A percentile compares a stretch with the other conserved stretches of the same genome.
Evolutionary conservation across 2,797 vertebrate species (phyloP).

Genomic region (Pangasius macronema): DNA sequence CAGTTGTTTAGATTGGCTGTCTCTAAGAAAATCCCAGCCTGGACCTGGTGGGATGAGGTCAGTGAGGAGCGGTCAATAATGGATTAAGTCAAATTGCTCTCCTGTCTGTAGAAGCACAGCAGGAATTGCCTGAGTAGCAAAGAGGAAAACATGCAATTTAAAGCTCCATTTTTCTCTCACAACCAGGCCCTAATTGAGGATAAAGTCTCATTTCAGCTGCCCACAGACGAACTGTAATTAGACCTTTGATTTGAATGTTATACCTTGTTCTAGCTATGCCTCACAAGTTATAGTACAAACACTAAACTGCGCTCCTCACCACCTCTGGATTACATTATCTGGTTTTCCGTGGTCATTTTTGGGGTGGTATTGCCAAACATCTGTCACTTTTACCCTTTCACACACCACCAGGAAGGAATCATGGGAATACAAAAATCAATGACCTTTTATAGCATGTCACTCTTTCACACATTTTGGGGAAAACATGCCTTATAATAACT

Average conservation of each 20-base stretch:
- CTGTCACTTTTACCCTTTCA: conserved; percentile 70
- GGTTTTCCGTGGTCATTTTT: conserved; percentile 63
- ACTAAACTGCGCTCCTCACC: background rate
- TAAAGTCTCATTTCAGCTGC: conserved; percentile 53
- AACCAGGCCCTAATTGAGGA: conserved; percentile 47
- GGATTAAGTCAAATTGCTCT: conserved; percentile 77
- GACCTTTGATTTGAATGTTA: conserved; percentile 57
- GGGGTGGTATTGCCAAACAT: conserved; percentile 70
- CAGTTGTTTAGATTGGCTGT: conserved; percentile 79
- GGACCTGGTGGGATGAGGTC: conserved; percentile 74
- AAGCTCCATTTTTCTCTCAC: conserved; percentile 41
- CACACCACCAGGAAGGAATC: conserved; percentile 66
- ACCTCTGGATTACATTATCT: conserved; percentile 74
- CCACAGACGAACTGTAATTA: conserved; percentile 54
- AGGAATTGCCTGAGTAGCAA: conserved; percentile 45
- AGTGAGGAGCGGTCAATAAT: conserved; percentile 75
- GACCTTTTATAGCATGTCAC: conserved; percentile 61
- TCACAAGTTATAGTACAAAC: conserved; percentile 15
- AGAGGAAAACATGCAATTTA: conserved; percentile 46
- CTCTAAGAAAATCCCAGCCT: conserved; percentile 72
- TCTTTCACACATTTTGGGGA: conserved; percentile 68
- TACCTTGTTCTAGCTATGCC: conserved; percentile 41
- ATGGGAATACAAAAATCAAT: conserved; percentile 51
- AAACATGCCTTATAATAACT: conserved; percentile 69
- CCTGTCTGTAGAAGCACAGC: conserved; percentile 65